phyloP scores from a whole-genome alignment of 2,888 invertebrate species.

The Teleogryllus oceanicus region DNA sequence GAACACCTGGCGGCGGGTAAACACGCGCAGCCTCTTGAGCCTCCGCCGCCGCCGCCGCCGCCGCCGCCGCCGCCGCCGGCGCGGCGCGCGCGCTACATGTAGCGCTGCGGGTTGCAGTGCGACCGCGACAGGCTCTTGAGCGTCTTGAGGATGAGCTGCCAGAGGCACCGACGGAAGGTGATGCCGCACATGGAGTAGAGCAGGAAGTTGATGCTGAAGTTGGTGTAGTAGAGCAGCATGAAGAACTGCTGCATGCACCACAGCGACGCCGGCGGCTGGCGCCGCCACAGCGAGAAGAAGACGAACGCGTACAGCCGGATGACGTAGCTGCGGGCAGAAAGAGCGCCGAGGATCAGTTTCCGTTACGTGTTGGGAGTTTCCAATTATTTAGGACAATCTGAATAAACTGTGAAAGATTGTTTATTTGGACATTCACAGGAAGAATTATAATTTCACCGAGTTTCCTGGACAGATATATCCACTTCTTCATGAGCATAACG shows the following conservation, averaged over 20 bases:
- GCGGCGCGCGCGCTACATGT: constrained; percentile 40
- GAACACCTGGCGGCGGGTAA: too few species aligned
- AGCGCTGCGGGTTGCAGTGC: constrained; percentile 45
- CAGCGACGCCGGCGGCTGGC: constrained; percentile 47
- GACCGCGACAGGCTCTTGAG: constrained; percentile 47
- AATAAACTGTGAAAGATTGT: too few species aligned
- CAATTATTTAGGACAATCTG: too few species aligned
- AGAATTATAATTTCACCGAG: too few species aligned
- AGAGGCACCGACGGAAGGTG: constrained; percentile 56
- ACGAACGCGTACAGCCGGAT: constrained; percentile 54
- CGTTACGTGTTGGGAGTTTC: too few species aligned
- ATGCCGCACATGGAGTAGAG: constrained; percentile 61
- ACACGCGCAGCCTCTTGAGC: too few species aligned
- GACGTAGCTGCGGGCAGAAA: constrained; percentile 52
- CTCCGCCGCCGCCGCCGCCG: background rate
- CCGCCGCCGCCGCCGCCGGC: background rate
- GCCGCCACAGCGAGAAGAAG: constrained; percentile 50
- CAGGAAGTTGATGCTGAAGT: constrained; percentile 62
- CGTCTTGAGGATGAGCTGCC: constrained; percentile 52
- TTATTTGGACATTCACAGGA: too few species aligned
- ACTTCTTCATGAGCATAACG: too few species aligned
- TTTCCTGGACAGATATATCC: too few species aligned
- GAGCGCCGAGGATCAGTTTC: background rate
- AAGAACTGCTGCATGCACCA: constrained; percentile 58
- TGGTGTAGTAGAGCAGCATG: constrained; percentile 62